Percentiles rank a stretch among this genome's conserved stretches.
These are phyloP conservation scores for Archips xylosteana DNA, from an alignment of 2,888 invertebrate species.

Conservation along the genomic window DNA sequence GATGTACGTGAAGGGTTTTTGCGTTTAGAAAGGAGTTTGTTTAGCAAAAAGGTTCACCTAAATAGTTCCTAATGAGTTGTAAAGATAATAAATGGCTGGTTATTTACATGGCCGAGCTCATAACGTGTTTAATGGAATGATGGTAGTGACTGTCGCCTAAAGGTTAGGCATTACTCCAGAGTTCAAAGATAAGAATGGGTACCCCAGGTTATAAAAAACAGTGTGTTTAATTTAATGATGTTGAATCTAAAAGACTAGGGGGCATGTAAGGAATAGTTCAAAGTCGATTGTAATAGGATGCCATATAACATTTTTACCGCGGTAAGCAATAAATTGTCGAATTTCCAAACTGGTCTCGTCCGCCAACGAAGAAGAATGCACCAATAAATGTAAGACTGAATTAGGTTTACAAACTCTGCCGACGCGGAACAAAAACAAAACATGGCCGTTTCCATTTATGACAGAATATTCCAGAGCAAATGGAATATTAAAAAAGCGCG, in stretches of 20 bases:
- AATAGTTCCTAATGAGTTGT: constrained; percentile 45
- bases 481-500: constrained; percentile 39
- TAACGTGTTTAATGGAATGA: constrained; percentile 16
- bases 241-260: neutral
- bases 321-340: constrained; percentile 1
- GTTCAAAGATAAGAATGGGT: neutral
- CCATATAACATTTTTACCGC: neutral
- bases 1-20: constrained; percentile 65
- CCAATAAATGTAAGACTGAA: constrained; percentile 5
- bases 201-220: neutral
- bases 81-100: constrained; percentile 40
- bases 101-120: constrained; percentile 26
- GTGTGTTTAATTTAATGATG: neutral
- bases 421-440: constrained; percentile 9
- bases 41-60: constrained; percentile 47
- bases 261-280: neutral
- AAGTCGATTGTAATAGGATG: neutral
- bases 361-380: constrained; percentile 5
- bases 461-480: constrained; percentile 39
- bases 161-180: neutral
- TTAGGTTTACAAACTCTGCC: neutral
- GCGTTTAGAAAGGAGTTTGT: constrained; percentile 50
- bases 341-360: neutral
- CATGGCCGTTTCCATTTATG: constrained; percentile 27
- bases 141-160: neutral